Percentiles rank a stretch among this genome's conserved stretches.
phyloP scores from a whole-genome alignment of 1,140 invertebrate species.

The Saxidomus purpurata region DNA sequence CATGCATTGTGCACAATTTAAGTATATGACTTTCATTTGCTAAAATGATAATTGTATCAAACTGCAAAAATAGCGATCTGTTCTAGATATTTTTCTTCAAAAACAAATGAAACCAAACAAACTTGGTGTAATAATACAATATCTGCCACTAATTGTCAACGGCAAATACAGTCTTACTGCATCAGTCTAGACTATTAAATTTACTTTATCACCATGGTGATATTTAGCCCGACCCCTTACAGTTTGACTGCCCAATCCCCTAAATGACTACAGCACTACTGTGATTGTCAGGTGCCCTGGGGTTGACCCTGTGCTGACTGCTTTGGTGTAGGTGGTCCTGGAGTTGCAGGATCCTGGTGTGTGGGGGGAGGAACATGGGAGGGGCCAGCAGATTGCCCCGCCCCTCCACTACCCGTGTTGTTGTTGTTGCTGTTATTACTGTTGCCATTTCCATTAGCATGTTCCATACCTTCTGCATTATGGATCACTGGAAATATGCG shows the following conservation, averaged over 20 bases:
- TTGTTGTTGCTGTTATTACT: neutral
- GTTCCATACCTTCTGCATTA: conserved; percentile 79
- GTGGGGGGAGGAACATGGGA: conserved; percentile 64
- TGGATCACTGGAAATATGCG: conserved; percentile 81
- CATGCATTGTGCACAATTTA: neutral
- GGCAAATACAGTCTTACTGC: conserved; percentile 2
- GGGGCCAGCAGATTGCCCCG: conserved; percentile 59
- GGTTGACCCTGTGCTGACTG: conserved; percentile 42
- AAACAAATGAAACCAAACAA: neutral
- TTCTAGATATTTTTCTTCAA: neutral
- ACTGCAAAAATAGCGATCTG: neutral
- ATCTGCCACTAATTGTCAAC: neutral
- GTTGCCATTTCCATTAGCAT: conserved; percentile 61
- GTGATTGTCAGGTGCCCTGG: conserved; percentile 62
- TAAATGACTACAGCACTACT: conserved; percentile 18
- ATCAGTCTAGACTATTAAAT: neutral
- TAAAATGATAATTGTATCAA: neutral
- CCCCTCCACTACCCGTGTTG: conserved; percentile 54
- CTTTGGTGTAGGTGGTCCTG: conserved; percentile 63
- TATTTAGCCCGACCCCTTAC: neutral
- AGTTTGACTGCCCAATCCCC: conserved; percentile 10
- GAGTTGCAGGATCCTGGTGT: conserved; percentile 69
- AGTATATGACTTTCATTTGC: neutral
- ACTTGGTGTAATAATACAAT: neutral
- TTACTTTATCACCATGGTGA: neutral